Evolutionary conservation across 2,888 invertebrate species (phyloP).

Genomic region (Panopea generosa): DNA sequence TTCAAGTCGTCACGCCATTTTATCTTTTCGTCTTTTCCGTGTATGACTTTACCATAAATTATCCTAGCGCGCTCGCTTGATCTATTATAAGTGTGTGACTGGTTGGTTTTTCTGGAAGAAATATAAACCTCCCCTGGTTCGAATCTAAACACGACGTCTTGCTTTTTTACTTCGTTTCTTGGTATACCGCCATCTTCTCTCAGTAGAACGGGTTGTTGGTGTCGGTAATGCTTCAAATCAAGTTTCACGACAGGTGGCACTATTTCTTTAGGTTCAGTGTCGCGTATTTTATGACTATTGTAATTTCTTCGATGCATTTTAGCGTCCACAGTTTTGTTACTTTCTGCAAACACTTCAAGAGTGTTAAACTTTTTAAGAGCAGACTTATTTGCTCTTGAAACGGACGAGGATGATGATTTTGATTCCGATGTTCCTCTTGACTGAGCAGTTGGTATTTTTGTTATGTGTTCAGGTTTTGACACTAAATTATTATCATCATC

Average conservation of each 20-base stretch:
- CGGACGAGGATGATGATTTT: slow-evolving; percentile 30
- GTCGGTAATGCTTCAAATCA: slow-evolving; percentile 43
- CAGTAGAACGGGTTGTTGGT: slow-evolving; percentile 1
- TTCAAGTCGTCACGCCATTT: background rate
- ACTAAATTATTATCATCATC: background rate
- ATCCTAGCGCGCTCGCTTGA: slow-evolving; percentile 56
- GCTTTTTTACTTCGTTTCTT: slow-evolving; percentile 26
- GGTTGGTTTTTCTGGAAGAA: slow-evolving; percentile 17
- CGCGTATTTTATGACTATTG: slow-evolving; percentile 23
- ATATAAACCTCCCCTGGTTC: slow-evolving; percentile 61
- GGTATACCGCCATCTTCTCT: slow-evolving; percentile 6
- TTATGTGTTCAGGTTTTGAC: slow-evolving; percentile 21
- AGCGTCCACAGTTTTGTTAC: slow-evolving; percentile 11
- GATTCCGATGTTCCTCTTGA: slow-evolving; percentile 47
- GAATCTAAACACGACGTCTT: slow-evolving; percentile 54
- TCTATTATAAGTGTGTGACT: slow-evolving; percentile 15
- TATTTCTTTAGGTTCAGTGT: background rate
- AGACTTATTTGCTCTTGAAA: slow-evolving; percentile 44
- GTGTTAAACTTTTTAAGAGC: slow-evolving; percentile 56
- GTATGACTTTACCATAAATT: slow-evolving; percentile 56
- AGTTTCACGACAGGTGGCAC: slow-evolving; percentile 28
- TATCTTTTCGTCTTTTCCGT: slow-evolving; percentile 13
- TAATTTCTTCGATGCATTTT: slow-evolving; percentile 29
- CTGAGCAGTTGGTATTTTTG: slow-evolving; percentile 56
- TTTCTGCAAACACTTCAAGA: slow-evolving; percentile 61